Conservation (phyloP, 1,140 invertebrate species). For the Listronotus bonariensis region DNA sequence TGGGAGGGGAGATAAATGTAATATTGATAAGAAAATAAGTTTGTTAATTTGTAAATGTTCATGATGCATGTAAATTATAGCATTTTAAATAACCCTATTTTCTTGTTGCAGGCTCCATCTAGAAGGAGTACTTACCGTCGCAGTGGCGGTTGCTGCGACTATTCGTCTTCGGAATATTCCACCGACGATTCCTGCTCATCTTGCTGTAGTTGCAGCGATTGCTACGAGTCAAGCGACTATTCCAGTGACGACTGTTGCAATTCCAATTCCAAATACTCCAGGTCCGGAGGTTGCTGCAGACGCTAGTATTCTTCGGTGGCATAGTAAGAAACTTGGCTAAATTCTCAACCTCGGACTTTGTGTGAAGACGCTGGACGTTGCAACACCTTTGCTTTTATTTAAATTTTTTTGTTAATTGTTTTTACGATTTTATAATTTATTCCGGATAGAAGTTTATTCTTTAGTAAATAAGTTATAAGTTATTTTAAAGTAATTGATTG, state of each 20-base stretch:
- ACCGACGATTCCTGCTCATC: not conserved
- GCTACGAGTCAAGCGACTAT: conserved; percentile 3
- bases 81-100: too few species aligned
- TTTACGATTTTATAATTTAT: too few species aligned
- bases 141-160: not conserved
- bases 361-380: too few species aligned
- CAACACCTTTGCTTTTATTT: too few species aligned
- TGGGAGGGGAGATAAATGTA: too few species aligned
- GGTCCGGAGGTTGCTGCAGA: not conserved
- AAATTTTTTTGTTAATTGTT: too few species aligned
- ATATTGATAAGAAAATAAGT: too few species aligned
- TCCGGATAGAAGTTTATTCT: too few species aligned
- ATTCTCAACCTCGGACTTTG: not conserved
- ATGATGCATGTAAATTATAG: too few species aligned
- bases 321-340: not conserved
- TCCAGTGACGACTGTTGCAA: not conserved
- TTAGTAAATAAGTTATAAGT: too few species aligned
- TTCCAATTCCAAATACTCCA: not conserved
- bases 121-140: not conserved
- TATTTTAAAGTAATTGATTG: too few species aligned
- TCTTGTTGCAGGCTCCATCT: not conserved
- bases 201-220: not conserved
- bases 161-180: not conserved
- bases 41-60: too few species aligned
- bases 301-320: conserved; percentile 4